Percentiles rank a stretch among this genome's conserved stretches.
phyloP scores from a whole-genome alignment of 2,797 vertebrate species.

The Heterohyrax brucei region DNA sequence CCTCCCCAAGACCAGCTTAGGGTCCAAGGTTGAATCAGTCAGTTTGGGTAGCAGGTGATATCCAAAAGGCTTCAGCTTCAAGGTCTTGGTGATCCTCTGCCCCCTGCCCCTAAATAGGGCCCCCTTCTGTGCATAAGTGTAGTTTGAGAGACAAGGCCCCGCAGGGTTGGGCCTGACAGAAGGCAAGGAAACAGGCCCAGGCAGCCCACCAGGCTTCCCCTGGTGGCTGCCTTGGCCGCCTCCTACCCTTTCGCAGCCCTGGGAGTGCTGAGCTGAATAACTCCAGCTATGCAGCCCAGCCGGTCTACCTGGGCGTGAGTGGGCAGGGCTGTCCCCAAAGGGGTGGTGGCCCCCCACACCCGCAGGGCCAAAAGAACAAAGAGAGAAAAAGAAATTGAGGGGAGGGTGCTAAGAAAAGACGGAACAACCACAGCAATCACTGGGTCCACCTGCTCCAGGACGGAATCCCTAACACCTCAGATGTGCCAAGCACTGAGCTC shows the following conservation, averaged over 20 bases:
- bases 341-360: slow-evolving; percentile 11
- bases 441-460: background rate
- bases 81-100: background rate
- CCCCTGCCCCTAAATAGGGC: background rate
- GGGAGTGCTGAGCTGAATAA: slow-evolving; percentile 71
- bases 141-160: background rate
- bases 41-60: background rate
- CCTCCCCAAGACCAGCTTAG: background rate
- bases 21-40: background rate
- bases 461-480: background rate
- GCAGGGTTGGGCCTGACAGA: background rate
- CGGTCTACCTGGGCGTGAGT: slow-evolving; percentile 75
- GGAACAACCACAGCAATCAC: background rate
- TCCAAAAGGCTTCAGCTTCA: slow-evolving; percentile 44
- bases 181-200: slow-evolving; percentile 65
- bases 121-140: background rate
- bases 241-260: slow-evolving; percentile 41
- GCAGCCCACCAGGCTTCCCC: slow-evolving; percentile 71
- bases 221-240: background rate
- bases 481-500: background rate
- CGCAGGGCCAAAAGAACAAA: slow-evolving; percentile 36
- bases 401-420: background rate
- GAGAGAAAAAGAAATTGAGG: background rate
- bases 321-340: slow-evolving; percentile 64
- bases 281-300: slow-evolving; percentile 82